phyloP scores from a whole-genome alignment of 2,888 invertebrate genomes.

The Heliconius ethilla region DNA sequence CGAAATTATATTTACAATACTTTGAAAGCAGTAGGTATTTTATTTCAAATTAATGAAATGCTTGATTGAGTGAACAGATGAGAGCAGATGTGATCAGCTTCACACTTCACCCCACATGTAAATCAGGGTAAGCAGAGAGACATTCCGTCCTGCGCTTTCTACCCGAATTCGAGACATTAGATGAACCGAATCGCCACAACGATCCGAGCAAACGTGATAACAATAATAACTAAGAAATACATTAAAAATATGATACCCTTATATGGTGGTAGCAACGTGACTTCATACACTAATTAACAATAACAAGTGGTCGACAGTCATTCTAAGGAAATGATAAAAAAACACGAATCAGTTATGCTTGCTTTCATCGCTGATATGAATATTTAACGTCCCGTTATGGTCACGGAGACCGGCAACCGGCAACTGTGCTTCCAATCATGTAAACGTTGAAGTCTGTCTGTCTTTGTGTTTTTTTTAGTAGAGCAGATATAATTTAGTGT shows the following conservation, averaged over 20 bases:
- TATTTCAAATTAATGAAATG: not conserved
- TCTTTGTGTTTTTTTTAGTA: not conserved
- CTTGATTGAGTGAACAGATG: no score
- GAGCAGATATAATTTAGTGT: not conserved
- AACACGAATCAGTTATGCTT: not conserved
- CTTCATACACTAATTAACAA: constrained; percentile 12
- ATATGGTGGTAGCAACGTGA: not conserved
- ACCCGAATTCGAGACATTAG: no score
- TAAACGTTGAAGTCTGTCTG: not conserved
- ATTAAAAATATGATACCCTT: not conserved
- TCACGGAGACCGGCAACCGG: not conserved
- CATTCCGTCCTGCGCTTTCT: not conserved
- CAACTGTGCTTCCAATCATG: not conserved
- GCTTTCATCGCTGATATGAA: constrained; percentile 9
- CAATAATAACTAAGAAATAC: not conserved
- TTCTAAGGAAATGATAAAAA: constrained; percentile 10
- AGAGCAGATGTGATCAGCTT: no score
- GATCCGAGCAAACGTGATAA: no score
- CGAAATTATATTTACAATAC: not conserved
- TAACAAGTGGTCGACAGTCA: not conserved
- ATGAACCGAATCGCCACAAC: not conserved
- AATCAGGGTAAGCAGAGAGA: not conserved
- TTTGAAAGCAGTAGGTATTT: not conserved
- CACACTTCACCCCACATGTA: no score
- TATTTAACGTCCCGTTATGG: constrained; percentile 15